A percentile compares a stretch with the other conserved stretches of the same genome.
Conservation (phyloP, 2,797 vertebrate genomes). For the Sitta carolinensis region DNA sequence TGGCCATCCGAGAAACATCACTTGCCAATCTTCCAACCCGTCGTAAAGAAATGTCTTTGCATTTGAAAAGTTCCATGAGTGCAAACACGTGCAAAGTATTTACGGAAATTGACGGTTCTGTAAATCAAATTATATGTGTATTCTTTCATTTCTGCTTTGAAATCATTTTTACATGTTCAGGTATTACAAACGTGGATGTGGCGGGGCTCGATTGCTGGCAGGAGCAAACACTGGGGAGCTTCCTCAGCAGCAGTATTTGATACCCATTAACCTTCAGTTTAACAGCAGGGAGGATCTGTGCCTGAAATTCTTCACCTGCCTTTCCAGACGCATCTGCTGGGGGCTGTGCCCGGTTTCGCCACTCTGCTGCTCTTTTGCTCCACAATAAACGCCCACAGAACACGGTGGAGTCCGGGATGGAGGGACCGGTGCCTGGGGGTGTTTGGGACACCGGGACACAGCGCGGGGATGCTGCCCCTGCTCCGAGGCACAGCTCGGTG, state of each 20-base stretch:
- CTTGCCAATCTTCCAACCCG: neutral
- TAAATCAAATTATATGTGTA: neutral
- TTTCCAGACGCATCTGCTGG: neutral
- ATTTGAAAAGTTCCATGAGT: neutral
- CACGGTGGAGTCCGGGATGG: no score
- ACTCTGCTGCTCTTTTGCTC: neutral
- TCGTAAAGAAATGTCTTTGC: neutral
- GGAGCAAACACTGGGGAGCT: neutral
- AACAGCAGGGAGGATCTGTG: neutral
- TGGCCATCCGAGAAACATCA: neutral
- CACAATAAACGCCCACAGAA: neutral
- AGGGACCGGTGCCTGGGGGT: fast-evolving
- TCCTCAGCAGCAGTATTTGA: neutral
- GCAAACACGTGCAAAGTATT: neutral
- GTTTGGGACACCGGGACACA: neutral
- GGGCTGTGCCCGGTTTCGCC: fast-evolving
- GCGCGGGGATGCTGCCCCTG: fast-evolving
- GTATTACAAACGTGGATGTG: neutral
- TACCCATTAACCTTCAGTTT: neutral
- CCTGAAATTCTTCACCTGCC: neutral
- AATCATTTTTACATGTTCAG: fast-evolving
- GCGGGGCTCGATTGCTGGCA: neutral
- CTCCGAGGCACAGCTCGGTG: neutral
- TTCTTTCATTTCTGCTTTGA: neutral
- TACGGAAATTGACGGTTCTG: neutral